A percentile compares a stretch with the other conserved stretches of the same genome.
Evolutionary conservation across 2,113 vertebrate genomes (phyloP).

Genomic region (Isurus oxyrinchus): DNA sequence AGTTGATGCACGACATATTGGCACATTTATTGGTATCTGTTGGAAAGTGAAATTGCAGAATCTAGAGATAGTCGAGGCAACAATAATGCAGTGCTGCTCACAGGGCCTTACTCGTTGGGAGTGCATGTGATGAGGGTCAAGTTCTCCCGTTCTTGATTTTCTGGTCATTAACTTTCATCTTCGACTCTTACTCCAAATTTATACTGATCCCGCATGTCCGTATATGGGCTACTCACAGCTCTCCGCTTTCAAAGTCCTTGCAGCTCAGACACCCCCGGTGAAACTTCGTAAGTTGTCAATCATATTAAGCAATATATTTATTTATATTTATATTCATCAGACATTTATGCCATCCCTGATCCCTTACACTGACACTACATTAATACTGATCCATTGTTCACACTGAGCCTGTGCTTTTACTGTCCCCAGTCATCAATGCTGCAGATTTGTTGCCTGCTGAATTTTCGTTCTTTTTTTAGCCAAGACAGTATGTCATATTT

Average conservation of each 20-base stretch:
- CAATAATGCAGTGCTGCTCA: not conserved
- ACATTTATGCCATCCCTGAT: not conserved
- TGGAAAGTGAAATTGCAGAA: not conserved
- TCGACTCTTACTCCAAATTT: not conserved
- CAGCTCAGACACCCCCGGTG: not conserved
- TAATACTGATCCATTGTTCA: not conserved
- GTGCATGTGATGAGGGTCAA: not conserved
- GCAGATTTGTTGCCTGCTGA: not conserved
- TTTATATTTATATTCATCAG: not conserved
- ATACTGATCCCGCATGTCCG: not conserved
- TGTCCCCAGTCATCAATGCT: not conserved
- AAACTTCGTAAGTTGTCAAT: not conserved
- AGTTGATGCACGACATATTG: not conserved
- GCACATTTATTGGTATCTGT: not conserved
- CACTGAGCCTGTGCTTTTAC: not conserved
- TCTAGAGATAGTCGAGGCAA: not conserved
- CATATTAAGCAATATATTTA: not conserved
- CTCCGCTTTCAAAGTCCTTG: not conserved
- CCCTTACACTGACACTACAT: not conserved
- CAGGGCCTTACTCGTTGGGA: not conserved
- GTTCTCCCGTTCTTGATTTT: not conserved
- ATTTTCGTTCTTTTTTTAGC: not conserved
- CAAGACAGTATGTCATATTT: not conserved
- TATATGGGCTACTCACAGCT: conserved; percentile 8
- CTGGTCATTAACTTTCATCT: not conserved